These are phyloP conservation scores for Xerus rutilus DNA, from an alignment of 2,797 vertebrate species.

Conservation along the genomic window DNA sequence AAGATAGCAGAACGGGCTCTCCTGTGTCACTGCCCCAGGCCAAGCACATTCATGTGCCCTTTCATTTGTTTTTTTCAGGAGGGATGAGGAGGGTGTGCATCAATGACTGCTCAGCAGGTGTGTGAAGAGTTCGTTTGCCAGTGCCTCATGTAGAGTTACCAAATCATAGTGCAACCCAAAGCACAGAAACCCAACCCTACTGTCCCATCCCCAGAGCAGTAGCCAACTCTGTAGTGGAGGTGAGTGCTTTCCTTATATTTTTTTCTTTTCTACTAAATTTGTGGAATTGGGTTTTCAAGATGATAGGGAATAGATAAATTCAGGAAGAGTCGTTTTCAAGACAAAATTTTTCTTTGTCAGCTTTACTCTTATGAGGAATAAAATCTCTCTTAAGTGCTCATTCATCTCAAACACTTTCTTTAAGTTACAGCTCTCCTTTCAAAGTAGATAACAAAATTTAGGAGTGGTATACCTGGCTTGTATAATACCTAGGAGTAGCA, in stretches of 20 bases:
- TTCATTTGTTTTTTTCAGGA: constrained; percentile 86
- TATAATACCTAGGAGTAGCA: not conserved
- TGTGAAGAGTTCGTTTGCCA: constrained; percentile 99
- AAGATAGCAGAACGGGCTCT: not conserved
- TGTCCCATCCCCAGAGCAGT: constrained; percentile 93
- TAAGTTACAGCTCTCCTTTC: constrained; percentile 11
- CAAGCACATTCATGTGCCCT: not conserved
- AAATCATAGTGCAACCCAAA: constrained; percentile 96
- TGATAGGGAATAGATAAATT: not conserved
- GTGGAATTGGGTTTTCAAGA: not conserved
- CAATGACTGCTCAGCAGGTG: constrained; percentile 95
- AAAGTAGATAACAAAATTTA: not conserved
- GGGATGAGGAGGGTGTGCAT: constrained; percentile 94
- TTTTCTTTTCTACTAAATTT: constrained; percentile 32
- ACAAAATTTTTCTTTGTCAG: not conserved
- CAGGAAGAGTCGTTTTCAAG: not conserved
- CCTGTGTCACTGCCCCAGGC: not conserved
- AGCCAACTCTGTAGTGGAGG: constrained; percentile 97
- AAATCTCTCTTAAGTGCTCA: not conserved
- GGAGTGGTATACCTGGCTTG: not conserved
- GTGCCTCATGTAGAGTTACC: constrained; percentile 98
- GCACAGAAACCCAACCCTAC: constrained; percentile 89
- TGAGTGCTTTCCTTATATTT: constrained; percentile 82
- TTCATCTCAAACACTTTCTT: not conserved
- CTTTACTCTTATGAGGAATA: constrained; percentile 3